Evolutionary conservation across 2,113 vertebrate genomes (phyloP).

Genomic region (Varanus salvator): DNA sequence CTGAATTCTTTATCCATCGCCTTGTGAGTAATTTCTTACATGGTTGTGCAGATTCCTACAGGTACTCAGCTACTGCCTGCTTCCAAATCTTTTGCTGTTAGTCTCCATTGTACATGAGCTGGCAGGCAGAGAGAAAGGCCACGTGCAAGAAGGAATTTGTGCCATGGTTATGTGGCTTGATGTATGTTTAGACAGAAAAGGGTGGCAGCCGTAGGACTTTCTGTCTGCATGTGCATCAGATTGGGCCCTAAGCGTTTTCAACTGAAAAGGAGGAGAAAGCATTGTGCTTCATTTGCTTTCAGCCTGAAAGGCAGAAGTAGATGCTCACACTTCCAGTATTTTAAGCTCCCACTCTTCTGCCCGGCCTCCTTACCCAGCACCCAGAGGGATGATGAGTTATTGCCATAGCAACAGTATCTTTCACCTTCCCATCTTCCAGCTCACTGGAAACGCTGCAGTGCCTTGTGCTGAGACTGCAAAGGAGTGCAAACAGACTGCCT

Average conservation of each 20-base stretch:
- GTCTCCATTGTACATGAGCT: background rate
- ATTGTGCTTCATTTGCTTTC: background rate
- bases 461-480: conserved; percentile 81
- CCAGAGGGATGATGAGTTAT: conserved; percentile 55
- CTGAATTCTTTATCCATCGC: background rate
- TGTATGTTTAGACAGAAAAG: too few species aligned
- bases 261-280: background rate
- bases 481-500: conserved; percentile 30
- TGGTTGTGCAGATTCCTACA: too few species aligned
- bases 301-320: background rate
- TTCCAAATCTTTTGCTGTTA: background rate
- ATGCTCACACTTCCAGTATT: background rate
- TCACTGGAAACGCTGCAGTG: conserved; percentile 76
- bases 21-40: background rate
- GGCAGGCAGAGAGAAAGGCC: too few species aligned
- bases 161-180: background rate
- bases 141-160: too few species aligned
- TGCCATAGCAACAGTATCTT: conserved; percentile 77
- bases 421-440: conserved; percentile 61
- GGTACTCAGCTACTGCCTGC: background rate
- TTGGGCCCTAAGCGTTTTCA: too few species aligned
- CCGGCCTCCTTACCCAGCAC: conserved; percentile 36
- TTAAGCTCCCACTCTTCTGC: background rate
- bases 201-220: too few species aligned
- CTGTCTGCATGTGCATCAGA: too few species aligned